Evolutionary conservation across 30 jellyfish, hydroid and myxozoan genomes (phyloP), one percentile per base, ranked within the genome.

Genomic region (Hydractinia echinata): DNA sequence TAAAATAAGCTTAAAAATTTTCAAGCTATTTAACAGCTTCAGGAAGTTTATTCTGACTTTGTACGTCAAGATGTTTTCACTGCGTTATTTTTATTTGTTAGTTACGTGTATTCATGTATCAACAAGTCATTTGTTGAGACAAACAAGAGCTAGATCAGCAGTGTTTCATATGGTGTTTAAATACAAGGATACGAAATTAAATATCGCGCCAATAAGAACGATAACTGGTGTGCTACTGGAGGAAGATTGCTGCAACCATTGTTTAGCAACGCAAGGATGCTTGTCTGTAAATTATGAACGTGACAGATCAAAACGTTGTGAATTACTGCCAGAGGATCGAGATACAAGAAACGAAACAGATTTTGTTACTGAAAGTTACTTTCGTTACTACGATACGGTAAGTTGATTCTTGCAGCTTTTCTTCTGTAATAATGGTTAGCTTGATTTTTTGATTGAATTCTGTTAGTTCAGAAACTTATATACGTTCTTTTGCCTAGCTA

Each of bases 81-180:
- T 30, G 2, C 44, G 44, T 2, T 30, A 30, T 30, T 30, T 30
- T 30, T 30, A 30, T 30, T 30, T 30, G 44, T 30, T 30, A 30
- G 1, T 30, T 30, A 30, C 44, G 44, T 30, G 44, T 2, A 30
- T 30, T 2, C 44, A 30, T 30, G 44, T 30, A 30, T 30, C 44
- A 30, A 2, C 44, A 30, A 30, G 44, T 30, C 74, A 64, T 13
- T 64, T 64, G 39, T 64, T 64, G 74, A 44, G 74, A 7, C 74
- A 64, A 64, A 64, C 19, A 13, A 44, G 74, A n/a, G 74, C 74
- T 4, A 64, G 74, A 64, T 64, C 74, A 64, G 74, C 74, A 6
- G 74, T 64, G 0, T 64, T 64, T 64, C 74, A 64, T 64, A 64
- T n/a, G 39, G 74, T 64, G 39, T 64, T 64, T 13, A 30, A 30